Conservation (phyloP, 2,797 vertebrate species). For the Zalophus californianus region DNA sequence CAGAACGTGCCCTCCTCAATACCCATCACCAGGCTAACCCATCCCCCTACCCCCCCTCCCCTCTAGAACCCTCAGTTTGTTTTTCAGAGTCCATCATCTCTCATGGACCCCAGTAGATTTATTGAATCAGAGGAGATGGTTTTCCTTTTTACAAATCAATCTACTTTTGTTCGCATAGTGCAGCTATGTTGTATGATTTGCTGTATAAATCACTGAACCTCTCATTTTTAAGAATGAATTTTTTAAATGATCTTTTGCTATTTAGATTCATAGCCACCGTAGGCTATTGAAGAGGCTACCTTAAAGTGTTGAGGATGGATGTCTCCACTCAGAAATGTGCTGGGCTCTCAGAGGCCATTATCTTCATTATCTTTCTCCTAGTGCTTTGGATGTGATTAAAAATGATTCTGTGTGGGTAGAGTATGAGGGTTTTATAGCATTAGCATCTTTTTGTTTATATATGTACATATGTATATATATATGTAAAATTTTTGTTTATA, state of each 20-base stretch:
- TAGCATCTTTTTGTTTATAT: not conserved
- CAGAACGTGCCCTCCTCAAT: too few relatives aligned
- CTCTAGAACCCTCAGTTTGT: too few relatives aligned
- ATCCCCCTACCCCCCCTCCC: too few relatives aligned
- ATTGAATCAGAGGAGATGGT: not conserved
- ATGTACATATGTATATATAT: not conserved
- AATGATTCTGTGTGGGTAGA: not conserved
- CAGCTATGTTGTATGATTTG: not conserved
- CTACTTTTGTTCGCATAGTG: not conserved
- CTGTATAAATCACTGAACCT: not conserved
- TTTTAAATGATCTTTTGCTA: not conserved
- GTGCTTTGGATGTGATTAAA: constrained; percentile 9
- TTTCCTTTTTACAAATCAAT: not conserved
- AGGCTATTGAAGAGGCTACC: not conserved
- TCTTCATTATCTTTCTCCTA: not conserved
- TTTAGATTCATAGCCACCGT: not conserved
- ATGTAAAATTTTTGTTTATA: not conserved
- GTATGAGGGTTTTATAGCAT: not conserved
- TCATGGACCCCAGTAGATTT: not conserved
- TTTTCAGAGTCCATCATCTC: too few relatives aligned
- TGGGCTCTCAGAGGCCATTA: not conserved
- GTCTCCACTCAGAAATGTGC: not conserved
- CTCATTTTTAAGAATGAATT: constrained; percentile 51
- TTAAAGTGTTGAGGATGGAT: not conserved
- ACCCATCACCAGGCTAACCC: too few relatives aligned